Conservation (phyloP, 2,797 vertebrate genomes). For the Lacerta agilis region DNA sequence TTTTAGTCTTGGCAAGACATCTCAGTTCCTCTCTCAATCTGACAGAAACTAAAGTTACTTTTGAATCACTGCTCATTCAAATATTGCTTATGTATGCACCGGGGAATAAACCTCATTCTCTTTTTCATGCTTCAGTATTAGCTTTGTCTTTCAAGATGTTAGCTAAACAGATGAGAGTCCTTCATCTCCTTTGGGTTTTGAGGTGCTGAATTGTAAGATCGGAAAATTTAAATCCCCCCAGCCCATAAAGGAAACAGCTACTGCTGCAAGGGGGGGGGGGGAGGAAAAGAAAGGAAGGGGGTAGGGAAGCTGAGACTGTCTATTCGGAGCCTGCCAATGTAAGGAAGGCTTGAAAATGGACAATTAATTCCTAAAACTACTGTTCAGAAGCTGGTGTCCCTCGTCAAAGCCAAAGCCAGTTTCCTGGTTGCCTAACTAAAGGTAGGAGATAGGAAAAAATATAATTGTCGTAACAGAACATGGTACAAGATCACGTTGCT, state of each 20-base stretch:
- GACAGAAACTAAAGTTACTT: conserved; percentile 18
- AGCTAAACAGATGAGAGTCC: not conserved
- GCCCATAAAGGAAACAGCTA: not conserved
- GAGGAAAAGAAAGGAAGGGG: too few relatives aligned
- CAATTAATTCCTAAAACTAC: not conserved
- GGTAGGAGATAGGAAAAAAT: not conserved
- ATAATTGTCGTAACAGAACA: not conserved
- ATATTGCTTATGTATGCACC: conserved; percentile 16
- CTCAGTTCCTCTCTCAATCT: not conserved
- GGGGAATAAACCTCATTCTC: not conserved
- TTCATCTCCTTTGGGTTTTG: not conserved
- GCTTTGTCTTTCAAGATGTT: conserved; percentile 31
- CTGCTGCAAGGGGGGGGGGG: not conserved
- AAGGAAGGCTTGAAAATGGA: not conserved
- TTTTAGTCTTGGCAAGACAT: not conserved
- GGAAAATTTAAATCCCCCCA: not conserved
- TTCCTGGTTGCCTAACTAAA: not conserved
- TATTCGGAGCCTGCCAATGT: not conserved
- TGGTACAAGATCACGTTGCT: not conserved
- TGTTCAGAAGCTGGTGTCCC: not conserved
- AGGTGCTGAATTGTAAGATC: not conserved
- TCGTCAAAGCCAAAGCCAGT: not conserved
- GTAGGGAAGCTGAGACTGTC: not conserved
- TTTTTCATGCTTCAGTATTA: conserved; percentile 19
- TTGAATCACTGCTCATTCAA: conserved; percentile 11